These are phyloP conservation scores for Sigmodon hispidus DNA, from an alignment of 2,113 vertebrate species.

Conservation along the genomic window DNA sequence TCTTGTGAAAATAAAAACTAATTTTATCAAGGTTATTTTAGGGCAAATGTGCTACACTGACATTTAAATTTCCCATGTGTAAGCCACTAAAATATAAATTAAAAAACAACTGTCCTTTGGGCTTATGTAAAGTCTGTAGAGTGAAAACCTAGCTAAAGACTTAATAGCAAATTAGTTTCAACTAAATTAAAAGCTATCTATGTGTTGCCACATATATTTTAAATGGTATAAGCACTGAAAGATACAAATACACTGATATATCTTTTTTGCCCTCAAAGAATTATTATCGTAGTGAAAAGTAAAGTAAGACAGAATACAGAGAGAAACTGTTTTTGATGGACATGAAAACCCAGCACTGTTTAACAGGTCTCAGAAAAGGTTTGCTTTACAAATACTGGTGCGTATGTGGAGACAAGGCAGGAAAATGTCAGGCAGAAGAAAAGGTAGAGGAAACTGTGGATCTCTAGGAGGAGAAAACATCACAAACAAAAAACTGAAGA, in stretches of 20 bases:
- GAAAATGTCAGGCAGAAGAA: neutral
- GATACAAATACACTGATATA: neutral
- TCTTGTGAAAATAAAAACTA: neutral
- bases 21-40: slow-evolving; percentile 20
- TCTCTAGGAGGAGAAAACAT: neutral
- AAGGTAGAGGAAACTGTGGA: neutral
- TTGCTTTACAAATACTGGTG: neutral
- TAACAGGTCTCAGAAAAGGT: neutral
- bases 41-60: neutral
- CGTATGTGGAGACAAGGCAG: neutral
- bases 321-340: neutral
- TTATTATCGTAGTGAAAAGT: neutral
- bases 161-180: neutral
- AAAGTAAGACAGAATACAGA: neutral
- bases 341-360: neutral
- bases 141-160: neutral
- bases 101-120: neutral
- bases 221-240: neutral
- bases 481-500: rapidly evolving
- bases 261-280: neutral
- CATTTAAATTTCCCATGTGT: neutral
- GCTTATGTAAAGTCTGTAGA: neutral
- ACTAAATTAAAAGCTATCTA: neutral
- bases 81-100: neutral
- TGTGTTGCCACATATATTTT: neutral